Evolutionary conservation across 2,888 invertebrate genomes (phyloP).

Genomic region (Lasioglossum lativentre): DNA sequence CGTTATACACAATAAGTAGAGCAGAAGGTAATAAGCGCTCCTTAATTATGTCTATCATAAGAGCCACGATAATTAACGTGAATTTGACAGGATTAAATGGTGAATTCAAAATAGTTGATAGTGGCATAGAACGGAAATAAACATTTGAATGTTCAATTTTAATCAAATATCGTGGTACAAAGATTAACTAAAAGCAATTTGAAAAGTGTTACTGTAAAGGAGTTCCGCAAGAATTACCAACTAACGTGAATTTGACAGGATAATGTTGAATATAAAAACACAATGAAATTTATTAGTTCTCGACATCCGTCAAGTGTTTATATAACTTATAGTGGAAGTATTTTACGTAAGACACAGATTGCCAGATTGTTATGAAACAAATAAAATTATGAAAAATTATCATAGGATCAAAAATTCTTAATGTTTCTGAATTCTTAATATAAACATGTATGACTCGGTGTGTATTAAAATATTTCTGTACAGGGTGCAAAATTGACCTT

Average conservation of each 20-base stretch:
- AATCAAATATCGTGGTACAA: not conserved
- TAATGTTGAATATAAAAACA: not conserved
- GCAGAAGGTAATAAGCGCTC: slow-evolving; percentile 16
- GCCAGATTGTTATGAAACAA: too few species aligned
- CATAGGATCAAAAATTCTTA: too few species aligned
- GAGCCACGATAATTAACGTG: not conserved
- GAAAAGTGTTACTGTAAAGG: not conserved
- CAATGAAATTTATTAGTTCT: not conserved
- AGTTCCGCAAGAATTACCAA: not conserved
- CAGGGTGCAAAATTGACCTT: too few species aligned
- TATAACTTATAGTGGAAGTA: not conserved
- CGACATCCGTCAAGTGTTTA: not conserved
- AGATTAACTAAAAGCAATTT: not conserved
- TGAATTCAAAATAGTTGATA: not conserved
- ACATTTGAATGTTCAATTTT: not conserved
- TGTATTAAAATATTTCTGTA: too few species aligned
- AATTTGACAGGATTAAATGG: not conserved
- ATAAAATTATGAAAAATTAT: too few species aligned
- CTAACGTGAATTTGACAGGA: slow-evolving; percentile 49
- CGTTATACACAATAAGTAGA: not conserved
- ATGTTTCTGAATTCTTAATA: too few species aligned
- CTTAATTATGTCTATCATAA: not conserved
- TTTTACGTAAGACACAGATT: not conserved
- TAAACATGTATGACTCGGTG: too few species aligned
- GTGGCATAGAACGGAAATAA: not conserved